phyloP scores from a whole-genome alignment of 2,888 invertebrate species.

The Acleris cristana region DNA sequence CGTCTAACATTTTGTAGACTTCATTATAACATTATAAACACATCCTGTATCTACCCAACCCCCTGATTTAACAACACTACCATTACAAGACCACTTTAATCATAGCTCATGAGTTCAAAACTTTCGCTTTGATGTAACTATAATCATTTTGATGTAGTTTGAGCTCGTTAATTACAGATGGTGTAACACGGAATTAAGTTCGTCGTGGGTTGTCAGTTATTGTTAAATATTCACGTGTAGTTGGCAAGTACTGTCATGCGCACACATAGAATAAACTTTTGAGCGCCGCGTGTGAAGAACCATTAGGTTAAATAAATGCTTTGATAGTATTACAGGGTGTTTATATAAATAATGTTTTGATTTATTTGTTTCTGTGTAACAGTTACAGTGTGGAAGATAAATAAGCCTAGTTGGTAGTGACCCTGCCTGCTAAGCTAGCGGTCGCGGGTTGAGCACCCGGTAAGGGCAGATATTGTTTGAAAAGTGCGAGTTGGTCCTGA shows the following conservation, averaged over 20 bases:
- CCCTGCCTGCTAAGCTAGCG: too few relatives aligned
- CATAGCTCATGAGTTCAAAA: constrained; percentile 21
- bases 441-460: too few relatives aligned
- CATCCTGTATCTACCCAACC: background rate
- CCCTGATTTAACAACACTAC: background rate
- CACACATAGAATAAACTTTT: constrained; percentile 1
- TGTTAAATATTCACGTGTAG: constrained; percentile 26
- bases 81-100: constrained; percentile 1
- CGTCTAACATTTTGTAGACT: too few relatives aligned
- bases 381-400: too few relatives aligned
- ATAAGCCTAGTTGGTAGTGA: too few relatives aligned
- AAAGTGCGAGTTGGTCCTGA: too few relatives aligned
- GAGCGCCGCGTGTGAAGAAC: background rate
- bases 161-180: constrained; percentile 33
- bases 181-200: constrained; percentile 29
- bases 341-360: too few relatives aligned
- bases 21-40: too few relatives aligned
- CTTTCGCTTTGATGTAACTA: constrained; percentile 33
- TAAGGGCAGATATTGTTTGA: too few relatives aligned
- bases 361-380: too few relatives aligned
- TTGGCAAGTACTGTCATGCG: background rate
- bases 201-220: constrained; percentile 29
- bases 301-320: too few relatives aligned
- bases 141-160: constrained; percentile 31
- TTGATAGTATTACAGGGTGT: too few relatives aligned